phyloP scores from a whole-genome alignment of 2,888 invertebrate species.

The Charanyca ferruginea region DNA sequence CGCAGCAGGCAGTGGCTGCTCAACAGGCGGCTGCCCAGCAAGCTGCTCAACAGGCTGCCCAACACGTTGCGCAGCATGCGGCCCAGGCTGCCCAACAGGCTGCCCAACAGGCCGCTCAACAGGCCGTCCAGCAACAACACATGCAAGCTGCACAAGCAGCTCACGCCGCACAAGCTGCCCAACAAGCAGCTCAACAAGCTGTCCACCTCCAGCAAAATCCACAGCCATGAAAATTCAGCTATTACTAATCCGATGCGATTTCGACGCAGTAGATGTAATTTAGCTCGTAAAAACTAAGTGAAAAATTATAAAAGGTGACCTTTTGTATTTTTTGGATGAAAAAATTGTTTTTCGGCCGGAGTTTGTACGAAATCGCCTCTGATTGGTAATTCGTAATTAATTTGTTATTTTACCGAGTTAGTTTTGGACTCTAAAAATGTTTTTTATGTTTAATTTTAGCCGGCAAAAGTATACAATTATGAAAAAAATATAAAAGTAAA shows the following conservation, averaged over 20 bases:
- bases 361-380: conserved; percentile 85
- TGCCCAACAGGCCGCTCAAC: conserved; percentile 62
- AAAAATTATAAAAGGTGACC: conserved; percentile 54
- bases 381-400: conserved; percentile 82
- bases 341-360: conserved; percentile 73
- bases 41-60: conserved; percentile 78
- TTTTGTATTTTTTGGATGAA: conserved; percentile 68
- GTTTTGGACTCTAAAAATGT: conserved; percentile 64
- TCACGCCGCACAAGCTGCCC: conserved; percentile 78
- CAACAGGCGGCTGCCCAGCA: conserved; percentile 73
- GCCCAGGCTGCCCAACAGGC: conserved; percentile 74
- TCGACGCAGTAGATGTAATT: conserved; percentile 74
- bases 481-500: conserved; percentile 71
- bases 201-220: conserved; percentile 90
- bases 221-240: conserved; percentile 95
- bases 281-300: conserved; percentile 69
- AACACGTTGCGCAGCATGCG: conserved; percentile 77
- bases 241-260: conserved; percentile 93
- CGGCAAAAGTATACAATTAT: conserved; percentile 76
- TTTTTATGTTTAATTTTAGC: conserved; percentile 71
- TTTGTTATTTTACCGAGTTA: conserved; percentile 60
- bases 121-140: conserved; percentile 84
- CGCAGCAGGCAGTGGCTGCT: conserved; percentile 61
- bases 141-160: conserved; percentile 75
- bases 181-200: conserved; percentile 89